Conservation (phyloP, 92 coral and sea anemone species). For the Palythoa grandis region DNA sequence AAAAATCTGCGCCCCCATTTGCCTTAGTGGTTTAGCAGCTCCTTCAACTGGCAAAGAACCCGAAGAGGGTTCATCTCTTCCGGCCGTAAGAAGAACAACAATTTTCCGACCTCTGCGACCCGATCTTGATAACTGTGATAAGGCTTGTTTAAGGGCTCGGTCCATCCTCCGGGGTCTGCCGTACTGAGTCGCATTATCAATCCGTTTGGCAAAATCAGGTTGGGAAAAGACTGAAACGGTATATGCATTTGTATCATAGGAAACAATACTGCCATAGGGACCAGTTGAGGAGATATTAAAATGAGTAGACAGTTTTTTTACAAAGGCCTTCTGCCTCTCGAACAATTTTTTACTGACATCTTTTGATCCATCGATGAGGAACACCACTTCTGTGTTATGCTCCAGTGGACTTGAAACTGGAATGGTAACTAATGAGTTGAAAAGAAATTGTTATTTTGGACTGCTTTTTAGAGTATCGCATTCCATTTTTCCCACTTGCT, state of each 20-base stretch:
- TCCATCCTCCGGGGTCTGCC: conserved; percentile 43
- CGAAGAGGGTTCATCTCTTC: conserved; percentile 52
- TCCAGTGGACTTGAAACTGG: conserved; percentile 39
- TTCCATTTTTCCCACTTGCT: too few relatives aligned
- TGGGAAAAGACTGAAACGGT: conserved; percentile 56
- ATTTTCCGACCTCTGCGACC: conserved; percentile 56
- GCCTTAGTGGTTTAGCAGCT: conserved; percentile 60
- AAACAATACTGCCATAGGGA: conserved; percentile 68
- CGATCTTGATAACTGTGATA: conserved; percentile 37
- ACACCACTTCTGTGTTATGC: conserved; percentile 65
- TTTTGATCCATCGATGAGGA: conserved; percentile 79
- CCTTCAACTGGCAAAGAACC: conserved; percentile 41
- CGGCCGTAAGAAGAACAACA: conserved; percentile 56
- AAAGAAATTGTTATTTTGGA: not conserved
- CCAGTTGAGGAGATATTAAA: conserved; percentile 55
- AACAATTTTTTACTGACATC: conserved; percentile 62
- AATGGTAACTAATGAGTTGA: not conserved
- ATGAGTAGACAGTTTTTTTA: conserved; percentile 63
- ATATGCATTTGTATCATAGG: conserved; percentile 57
- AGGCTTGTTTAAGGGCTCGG: conserved; percentile 29
- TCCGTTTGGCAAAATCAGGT: conserved; percentile 53
- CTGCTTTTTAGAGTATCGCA: not conserved
- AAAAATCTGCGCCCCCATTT: conserved; percentile 62
- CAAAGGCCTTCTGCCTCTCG: conserved; percentile 72
- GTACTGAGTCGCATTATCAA: conserved; percentile 54